Conservation (phyloP, 2,797 vertebrate genomes). For the Petrocephalus sullivani region DNA sequence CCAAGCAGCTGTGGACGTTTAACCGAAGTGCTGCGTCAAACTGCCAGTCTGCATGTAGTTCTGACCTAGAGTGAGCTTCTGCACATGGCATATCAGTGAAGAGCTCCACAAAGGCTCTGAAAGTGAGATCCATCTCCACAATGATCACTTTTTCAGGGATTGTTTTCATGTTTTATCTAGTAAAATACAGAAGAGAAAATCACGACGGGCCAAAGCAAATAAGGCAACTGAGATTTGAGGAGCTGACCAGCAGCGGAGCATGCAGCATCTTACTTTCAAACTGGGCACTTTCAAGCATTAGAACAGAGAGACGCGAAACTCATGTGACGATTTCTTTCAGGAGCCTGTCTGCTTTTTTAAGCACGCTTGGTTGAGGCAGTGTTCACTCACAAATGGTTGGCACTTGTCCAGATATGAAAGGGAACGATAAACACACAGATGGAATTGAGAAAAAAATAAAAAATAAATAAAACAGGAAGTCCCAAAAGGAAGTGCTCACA, state of each 20-base stretch:
- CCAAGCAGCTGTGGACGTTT: neutral
- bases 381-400: neutral
- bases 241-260: neutral
- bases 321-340: neutral
- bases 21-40: neutral
- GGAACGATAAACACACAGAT: neutral
- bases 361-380: neutral
- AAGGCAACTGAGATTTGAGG: neutral
- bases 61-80: neutral
- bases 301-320: neutral
- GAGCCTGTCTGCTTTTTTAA: neutral
- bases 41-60: neutral
- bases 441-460: neutral
- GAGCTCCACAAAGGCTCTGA: neutral
- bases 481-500: neutral
- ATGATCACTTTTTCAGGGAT: neutral
- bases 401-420: neutral
- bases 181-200: neutral
- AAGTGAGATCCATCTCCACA: neutral
- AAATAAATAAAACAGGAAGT: neutral
- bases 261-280: neutral
- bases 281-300: no score
- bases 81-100: neutral
- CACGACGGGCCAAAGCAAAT: neutral
- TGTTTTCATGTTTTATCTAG: neutral